phyloP scores from a whole-genome alignment of 2,797 vertebrate genomes.

The Brachymystax lenok region DNA sequence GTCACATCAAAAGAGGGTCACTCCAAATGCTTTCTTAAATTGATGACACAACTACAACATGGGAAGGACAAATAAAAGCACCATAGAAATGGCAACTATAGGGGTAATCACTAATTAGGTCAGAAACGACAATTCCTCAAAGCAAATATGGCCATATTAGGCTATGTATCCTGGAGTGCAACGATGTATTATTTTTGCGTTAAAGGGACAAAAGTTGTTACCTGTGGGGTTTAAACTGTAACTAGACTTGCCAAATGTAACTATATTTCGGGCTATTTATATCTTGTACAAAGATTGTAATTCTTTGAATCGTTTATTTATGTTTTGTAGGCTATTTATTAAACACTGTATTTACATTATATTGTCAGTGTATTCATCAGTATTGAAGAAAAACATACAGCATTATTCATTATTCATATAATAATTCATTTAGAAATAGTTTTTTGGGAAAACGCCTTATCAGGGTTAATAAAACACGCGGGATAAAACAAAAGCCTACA shows the following conservation, averaged over 20 bases:
- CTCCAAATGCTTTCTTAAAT: conserved; percentile 74
- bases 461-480: conserved; percentile 48
- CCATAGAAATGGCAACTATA: conserved; percentile 43
- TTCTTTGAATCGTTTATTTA: conserved; percentile 72
- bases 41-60: conserved; percentile 46
- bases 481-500: conserved; percentile 50
- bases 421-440: conserved; percentile 47
- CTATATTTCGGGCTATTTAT: conserved; percentile 73
- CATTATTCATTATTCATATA: conserved; percentile 67
- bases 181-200: conserved; percentile 20
- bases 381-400: conserved; percentile 39
- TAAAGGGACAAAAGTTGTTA: conserved; percentile 61
- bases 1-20: conserved; percentile 74
- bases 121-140: conserved; percentile 21
- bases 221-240: conserved; percentile 59
- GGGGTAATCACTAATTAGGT: conserved; percentile 36
- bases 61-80: conserved; percentile 43
- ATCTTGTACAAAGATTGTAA: conserved; percentile 59
- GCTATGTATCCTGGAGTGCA: conserved; percentile 36
- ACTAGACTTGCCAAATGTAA: conserved; percentile 76
- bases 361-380: conserved; percentile 60
- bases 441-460: conserved; percentile 62
- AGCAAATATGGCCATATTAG: conserved; percentile 42
- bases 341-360: conserved; percentile 72
- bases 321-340: conserved; percentile 76